phyloP scores from a whole-genome alignment of 2,113 vertebrate genomes.

The Gyps fulvus region DNA sequence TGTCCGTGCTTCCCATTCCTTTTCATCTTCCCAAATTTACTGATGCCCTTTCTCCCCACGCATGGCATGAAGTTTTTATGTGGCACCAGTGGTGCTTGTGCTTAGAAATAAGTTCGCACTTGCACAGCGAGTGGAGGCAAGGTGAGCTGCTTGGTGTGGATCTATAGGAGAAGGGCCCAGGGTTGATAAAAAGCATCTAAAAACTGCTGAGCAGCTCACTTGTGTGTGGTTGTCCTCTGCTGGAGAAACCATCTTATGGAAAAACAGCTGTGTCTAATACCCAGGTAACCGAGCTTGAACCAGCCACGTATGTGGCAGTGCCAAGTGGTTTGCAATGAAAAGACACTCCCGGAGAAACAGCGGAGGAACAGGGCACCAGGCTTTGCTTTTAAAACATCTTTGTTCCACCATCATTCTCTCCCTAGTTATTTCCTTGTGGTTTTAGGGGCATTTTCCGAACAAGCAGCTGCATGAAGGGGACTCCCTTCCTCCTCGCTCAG shows the following conservation, averaged over 20 bases:
- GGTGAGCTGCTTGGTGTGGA: background rate
- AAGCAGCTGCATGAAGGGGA: background rate
- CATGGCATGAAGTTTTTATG: background rate
- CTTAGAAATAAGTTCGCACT: background rate
- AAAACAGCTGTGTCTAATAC: background rate
- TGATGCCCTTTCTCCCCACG: background rate
- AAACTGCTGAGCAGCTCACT: background rate
- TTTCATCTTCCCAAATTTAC: background rate
- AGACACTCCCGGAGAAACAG: background rate
- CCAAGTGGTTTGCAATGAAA: background rate
- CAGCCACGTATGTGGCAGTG: rapidly evolving
- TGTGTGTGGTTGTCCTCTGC: background rate
- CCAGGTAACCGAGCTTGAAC: background rate
- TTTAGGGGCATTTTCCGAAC: background rate
- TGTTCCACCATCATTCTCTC: background rate
- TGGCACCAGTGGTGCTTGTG: background rate
- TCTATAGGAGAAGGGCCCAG: background rate
- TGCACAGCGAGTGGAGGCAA: rapidly evolving
- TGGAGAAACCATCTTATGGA: background rate
- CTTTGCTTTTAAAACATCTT: background rate
- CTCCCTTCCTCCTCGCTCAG: background rate
- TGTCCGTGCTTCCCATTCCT: rapidly evolving
- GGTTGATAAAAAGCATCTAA: background rate
- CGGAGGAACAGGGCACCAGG: background rate
- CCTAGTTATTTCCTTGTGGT: background rate